Percentiles rank a stretch among this genome's conserved stretches.
Conservation (phyloP, 2,113 vertebrate genomes). For the Ictidomys tridecemlineatus region DNA sequence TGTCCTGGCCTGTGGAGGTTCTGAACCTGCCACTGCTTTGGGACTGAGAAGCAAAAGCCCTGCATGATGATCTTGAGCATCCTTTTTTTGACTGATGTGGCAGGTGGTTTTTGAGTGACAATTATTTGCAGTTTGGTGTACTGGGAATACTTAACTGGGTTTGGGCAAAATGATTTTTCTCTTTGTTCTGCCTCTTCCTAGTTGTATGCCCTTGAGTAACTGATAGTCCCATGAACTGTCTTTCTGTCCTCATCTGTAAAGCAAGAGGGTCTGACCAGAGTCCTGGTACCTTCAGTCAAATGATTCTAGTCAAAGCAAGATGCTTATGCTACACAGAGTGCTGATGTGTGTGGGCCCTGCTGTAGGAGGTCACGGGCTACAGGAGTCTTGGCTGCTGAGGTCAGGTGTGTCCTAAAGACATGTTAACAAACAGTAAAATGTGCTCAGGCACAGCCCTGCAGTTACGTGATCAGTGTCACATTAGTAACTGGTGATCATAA, state of each 20-base stretch:
- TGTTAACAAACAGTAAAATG: background rate
- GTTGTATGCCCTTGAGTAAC: background rate
- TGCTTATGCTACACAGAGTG: no score
- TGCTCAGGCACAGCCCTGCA: background rate
- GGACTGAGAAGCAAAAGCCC: background rate
- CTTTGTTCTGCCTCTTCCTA: background rate
- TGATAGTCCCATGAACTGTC: accelerated
- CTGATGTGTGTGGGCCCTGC: background rate
- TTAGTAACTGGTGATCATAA: background rate
- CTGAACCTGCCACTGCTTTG: background rate
- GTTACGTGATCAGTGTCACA: background rate
- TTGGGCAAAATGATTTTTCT: background rate
- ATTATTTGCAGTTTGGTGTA: background rate
- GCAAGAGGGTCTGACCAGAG: background rate
- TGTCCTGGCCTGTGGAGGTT: accelerated
- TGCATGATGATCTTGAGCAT: accelerated
- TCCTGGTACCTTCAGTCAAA: background rate
- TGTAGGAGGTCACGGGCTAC: no score
- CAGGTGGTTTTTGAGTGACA: background rate
- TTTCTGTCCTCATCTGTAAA: background rate
- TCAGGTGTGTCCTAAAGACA: background rate
- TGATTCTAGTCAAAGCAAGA: background rate
- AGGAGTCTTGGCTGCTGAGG: background rate
- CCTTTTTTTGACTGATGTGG: background rate
- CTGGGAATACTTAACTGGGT: background rate